phyloP scores from a whole-genome alignment of 2,797 vertebrate genomes.

The Pyrocephalus nanus region DNA sequence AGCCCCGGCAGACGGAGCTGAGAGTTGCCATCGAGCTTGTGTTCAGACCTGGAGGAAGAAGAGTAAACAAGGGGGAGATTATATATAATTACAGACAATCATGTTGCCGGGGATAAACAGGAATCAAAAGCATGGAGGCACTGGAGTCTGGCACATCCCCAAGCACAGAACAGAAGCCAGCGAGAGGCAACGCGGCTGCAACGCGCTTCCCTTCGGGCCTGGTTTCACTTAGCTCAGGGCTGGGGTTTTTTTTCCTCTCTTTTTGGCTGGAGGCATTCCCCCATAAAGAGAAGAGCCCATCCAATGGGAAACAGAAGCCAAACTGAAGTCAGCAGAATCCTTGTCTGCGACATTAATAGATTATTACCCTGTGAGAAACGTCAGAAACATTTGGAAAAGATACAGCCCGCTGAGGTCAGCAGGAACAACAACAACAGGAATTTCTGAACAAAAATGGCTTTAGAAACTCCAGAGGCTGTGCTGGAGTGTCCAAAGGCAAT shows the following conservation, averaged over 20 bases:
- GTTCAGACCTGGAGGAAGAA: constrained; percentile 68
- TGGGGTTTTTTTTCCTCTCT: not conserved
- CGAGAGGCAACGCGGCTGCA: constrained; percentile 17
- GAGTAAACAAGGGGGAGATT: constrained; percentile 77
- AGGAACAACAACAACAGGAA: not conserved
- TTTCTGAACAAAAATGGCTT: constrained; percentile 42
- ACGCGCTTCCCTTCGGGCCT: constrained; percentile 34
- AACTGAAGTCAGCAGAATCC: constrained; percentile 67
- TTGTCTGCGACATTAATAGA: constrained; percentile 16
- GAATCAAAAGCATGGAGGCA: constrained; percentile 75
- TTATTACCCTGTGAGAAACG: constrained; percentile 17
- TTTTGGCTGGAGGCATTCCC: constrained; percentile 45
- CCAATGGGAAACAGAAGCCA: constrained; percentile 52
- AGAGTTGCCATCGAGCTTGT: constrained; percentile 41
- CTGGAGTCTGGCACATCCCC: constrained; percentile 68
- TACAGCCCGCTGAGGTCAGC: constrained; percentile 36
- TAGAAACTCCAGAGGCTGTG: not conserved
- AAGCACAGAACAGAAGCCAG: constrained; percentile 54
- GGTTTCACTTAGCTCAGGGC: constrained; percentile 50
- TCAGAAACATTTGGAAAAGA: constrained; percentile 25
- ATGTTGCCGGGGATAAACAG: constrained; percentile 72
- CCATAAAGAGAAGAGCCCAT: constrained; percentile 24
- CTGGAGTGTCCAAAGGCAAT: not conserved
- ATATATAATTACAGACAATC: constrained; percentile 79
- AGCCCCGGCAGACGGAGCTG: constrained; percentile 16